Conservation (phyloP, 1,140 invertebrate species). For the Panulirus ornatus region DNA sequence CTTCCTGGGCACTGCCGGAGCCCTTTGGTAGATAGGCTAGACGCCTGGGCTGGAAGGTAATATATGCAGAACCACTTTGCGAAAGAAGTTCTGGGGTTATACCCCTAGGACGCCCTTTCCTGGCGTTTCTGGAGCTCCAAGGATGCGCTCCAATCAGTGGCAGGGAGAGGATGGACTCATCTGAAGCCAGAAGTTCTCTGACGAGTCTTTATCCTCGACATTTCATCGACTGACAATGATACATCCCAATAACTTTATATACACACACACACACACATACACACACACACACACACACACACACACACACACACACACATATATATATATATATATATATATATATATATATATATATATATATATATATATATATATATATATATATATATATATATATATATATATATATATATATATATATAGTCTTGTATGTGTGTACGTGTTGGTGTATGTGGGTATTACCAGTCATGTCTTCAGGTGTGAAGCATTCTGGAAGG, state of each 20-base stretch:
- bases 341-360: constrained; percentile 46
- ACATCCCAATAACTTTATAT: constrained; percentile 4
- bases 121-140: neutral
- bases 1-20: too few species aligned
- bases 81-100: too few species aligned
- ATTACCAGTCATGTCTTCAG: neutral
- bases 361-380: constrained; percentile 37
- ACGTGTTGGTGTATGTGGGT: neutral
- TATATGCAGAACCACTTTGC: too few species aligned
- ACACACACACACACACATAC: constrained; percentile 17
- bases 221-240: neutral
- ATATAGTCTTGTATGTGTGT: too few species aligned
- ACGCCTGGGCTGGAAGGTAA: too few species aligned
- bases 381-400: constrained; percentile 30
- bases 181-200: neutral
- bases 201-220: neutral
- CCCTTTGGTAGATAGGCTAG: too few species aligned
- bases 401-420: constrained; percentile 24
- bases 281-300: constrained; percentile 19
- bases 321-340: constrained; percentile 52
- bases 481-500: neutral
- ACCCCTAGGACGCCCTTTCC: neutral
- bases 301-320: constrained; percentile 24
- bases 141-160: neutral
- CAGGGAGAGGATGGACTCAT: neutral